A percentile compares a stretch with the other conserved stretches of the same genome.
Conservation (phyloP, 1,140 invertebrate species). For the Campodea augens region DNA sequence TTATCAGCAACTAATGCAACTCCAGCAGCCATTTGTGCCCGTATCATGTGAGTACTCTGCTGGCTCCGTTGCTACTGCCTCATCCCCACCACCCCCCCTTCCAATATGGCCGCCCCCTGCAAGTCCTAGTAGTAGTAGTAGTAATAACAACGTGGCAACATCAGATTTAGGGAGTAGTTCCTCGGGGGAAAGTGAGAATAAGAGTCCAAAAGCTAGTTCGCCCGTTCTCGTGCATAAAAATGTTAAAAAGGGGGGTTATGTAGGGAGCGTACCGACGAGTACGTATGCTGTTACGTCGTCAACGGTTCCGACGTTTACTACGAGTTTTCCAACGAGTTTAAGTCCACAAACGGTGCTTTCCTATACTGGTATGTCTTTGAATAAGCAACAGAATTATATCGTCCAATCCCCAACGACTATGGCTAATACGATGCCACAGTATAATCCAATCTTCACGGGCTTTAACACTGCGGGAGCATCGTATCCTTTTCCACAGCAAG, state of each 20-base stretch:
- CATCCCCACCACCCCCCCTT: constrained; percentile 55
- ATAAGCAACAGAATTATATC: too few species aligned
- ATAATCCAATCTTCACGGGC: constrained; percentile 12
- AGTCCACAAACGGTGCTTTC: constrained; percentile 47
- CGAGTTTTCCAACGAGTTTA: too few species aligned
- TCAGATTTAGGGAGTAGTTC: too few species aligned
- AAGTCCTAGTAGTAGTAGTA: not conserved
- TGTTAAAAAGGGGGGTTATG: too few species aligned
- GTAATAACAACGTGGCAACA: not conserved
- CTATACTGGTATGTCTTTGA: constrained; percentile 57
- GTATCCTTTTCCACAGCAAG: constrained; percentile 18
- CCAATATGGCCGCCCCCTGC: constrained; percentile 7
- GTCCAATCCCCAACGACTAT: constrained; percentile 17
- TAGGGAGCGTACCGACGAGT: too few species aligned
- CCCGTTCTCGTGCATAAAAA: too few species aligned
- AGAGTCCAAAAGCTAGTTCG: too few species aligned
- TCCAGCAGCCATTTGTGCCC: constrained; percentile 59
- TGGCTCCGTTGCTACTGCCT: constrained; percentile 66
- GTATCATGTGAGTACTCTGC: constrained; percentile 27
- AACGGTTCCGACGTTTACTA: too few species aligned
- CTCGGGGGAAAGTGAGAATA: too few species aligned
- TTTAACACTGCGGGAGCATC: constrained; percentile 12
- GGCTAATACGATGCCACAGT: constrained; percentile 13
- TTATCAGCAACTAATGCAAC: constrained; percentile 88
- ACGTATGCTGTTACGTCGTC: too few species aligned